Evolutionary conservation across 2,888 invertebrate species (phyloP).

Genomic region (Tetanocera ferruginea): DNA sequence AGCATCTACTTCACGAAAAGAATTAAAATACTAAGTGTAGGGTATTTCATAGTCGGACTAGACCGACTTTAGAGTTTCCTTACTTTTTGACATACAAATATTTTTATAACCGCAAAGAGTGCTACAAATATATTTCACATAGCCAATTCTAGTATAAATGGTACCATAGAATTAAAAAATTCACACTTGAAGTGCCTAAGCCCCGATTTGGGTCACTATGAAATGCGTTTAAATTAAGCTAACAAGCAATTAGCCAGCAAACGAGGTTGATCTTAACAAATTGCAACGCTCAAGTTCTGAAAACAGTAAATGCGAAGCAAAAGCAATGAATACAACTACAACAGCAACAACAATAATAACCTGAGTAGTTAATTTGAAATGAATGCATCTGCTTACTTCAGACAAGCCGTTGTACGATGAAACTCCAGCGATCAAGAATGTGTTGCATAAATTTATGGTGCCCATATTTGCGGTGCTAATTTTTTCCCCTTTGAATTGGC

Average conservation of each 20-base stretch:
- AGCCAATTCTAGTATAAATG: too few species aligned
- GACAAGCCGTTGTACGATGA: background rate
- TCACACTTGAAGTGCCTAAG: background rate
- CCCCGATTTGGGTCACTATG: conserved; percentile 15
- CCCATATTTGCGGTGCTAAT: too few species aligned
- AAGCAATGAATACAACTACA: conserved; percentile 16
- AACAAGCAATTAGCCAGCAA: conserved; percentile 20
- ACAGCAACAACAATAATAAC: conserved; percentile 2
- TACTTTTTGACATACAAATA: too few species aligned
- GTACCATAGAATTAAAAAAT: background rate
- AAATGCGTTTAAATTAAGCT: conserved; percentile 2
- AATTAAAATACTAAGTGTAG: too few species aligned
- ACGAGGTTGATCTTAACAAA: conserved; percentile 7
- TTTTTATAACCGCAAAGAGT: background rate
- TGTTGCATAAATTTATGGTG: too few species aligned
- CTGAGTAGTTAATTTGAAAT: background rate
- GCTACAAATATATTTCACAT: background rate
- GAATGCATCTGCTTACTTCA: background rate
- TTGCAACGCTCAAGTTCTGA: background rate
- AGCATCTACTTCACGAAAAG: too few species aligned
- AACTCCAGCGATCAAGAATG: too few species aligned
- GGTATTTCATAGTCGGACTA: too few species aligned
- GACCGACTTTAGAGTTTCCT: too few species aligned
- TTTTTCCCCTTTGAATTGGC: background rate
- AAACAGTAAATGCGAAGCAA: background rate